Evolutionary conservation across 2,113 vertebrate genomes (phyloP).

Genomic region (Prochilodus magdalenae): DNA sequence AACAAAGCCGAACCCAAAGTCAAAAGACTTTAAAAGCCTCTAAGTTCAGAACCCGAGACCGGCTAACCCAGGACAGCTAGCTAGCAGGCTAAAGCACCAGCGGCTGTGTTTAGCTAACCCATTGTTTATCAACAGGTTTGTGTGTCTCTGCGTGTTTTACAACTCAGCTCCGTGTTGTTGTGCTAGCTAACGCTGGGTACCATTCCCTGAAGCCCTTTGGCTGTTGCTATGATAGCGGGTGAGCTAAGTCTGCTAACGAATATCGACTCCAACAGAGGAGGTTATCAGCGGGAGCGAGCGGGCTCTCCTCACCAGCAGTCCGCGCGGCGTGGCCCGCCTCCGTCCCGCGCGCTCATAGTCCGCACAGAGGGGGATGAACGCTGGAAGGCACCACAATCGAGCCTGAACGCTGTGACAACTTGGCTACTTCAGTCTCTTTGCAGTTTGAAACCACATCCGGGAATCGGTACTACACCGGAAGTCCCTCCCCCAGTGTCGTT

Average conservation of each 20-base stretch:
- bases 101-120: neutral
- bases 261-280: neutral
- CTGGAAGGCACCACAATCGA: constrained; percentile 21
- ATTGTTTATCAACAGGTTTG: neutral
- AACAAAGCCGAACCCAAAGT: neutral
- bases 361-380: constrained; percentile 33
- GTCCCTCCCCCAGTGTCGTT: constrained; percentile 50
- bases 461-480: constrained; percentile 67
- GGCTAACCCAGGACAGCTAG: neutral
- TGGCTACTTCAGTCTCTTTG: constrained; percentile 22
- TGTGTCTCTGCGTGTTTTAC: neutral
- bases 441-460: constrained; percentile 73
- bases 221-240: constrained; percentile 4
- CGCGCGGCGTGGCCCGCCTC: constrained; percentile 67
- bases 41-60: no score
- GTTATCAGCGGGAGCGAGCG: neutral
- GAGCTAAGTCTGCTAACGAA: constrained; percentile 41
- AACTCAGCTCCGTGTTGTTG: neutral
- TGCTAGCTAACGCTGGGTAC: constrained; percentile 31
- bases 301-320: constrained; percentile 74
- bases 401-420: constrained; percentile 50
- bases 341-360: constrained; percentile 70
- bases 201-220: neutral
- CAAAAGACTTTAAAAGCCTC: no score
- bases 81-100: neutral